Evolutionary conservation across 2,113 vertebrate species (phyloP), one percentile per base, ranked within the genome.

Genomic region (Vulpes ferrilata): DNA sequence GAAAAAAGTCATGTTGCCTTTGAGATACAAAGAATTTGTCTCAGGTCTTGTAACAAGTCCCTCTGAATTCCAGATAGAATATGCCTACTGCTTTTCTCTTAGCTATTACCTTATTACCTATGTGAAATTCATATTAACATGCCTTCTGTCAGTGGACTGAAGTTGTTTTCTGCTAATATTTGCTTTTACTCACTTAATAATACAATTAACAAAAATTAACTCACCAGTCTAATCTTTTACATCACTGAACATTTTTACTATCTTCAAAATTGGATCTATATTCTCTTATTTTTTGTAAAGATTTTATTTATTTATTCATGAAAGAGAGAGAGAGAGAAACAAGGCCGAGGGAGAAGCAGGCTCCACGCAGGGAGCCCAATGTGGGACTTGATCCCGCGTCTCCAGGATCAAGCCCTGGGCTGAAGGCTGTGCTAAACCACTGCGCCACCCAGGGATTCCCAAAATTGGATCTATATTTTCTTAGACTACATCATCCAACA

Each of bases 21-120:
- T 73, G 7, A 65, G 19, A n/a, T 10, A 19, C 16, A 13, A 76
- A 10, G 13, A 55, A 2, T 5, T 48, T 62, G 25, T 43, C 27
- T 48, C 5, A 13, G 20, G 23, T 53, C 32, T 23, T 43, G 30
- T 74, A 51, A 74, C 16, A n/a, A 48, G 64, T 3, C 0, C 13
- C 30, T 11, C 25, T 27, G 38, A 51, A 43, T n/a, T 62, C 19
- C 59, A 76, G 57, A 27, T 1, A 3, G 30, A 27, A 16, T 6
- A 11, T 2, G 5, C 23, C 7, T 35, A 4, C 16, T 12, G 11
- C 3, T 15, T 59, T 57, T 35, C 38, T 43, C 32, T 48, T 16
- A 53, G 22, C 27, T 22, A 2, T 1, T 0, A 3, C 7, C 10
- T 11, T 11, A 0, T 7, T 10, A 13, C 23, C 13, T 17, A 5